A percentile compares a stretch with the other conserved stretches of the same genome.
These are phyloP conservation scores for Ailuropoda melanoleuca DNA, from an alignment of 2,113 vertebrate genomes.

Conservation along the genomic window DNA sequence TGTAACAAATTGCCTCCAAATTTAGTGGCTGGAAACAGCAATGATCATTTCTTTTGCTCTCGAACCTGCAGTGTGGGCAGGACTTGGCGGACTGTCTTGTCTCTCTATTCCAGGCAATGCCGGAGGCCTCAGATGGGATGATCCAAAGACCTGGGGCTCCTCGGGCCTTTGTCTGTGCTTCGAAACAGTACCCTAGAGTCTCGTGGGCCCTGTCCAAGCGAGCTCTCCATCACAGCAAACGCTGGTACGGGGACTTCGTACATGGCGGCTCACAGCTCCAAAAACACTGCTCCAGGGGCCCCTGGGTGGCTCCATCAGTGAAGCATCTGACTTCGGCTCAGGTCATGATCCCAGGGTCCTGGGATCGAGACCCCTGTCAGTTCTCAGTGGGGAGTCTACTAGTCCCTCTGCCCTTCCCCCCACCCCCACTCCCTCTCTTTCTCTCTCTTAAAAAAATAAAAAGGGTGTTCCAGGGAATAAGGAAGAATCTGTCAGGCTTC, in stretches of 20 bases:
- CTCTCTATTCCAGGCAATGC: neutral
- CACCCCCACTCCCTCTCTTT: accelerated
- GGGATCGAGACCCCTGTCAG: too few relatives aligned
- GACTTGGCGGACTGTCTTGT: neutral
- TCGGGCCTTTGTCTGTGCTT: neutral
- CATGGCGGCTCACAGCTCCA: neutral
- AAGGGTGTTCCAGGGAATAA: neutral
- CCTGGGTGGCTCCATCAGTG: neutral
- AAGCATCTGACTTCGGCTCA: neutral
- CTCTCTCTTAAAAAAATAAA: neutral
- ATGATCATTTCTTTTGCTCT: neutral
- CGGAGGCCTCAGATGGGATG: neutral
- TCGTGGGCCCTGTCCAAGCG: neutral
- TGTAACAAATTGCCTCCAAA: conserved; percentile 2
- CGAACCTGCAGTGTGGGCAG: neutral
- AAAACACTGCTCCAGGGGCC: neutral
- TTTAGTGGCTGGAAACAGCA: neutral
- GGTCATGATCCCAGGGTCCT: too few relatives aligned
- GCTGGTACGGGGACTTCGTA: neutral
- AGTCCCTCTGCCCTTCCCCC: too few relatives aligned
- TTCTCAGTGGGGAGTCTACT: too few relatives aligned
- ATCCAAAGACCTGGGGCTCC: neutral
- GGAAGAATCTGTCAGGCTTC: neutral
- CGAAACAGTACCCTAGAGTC: neutral
- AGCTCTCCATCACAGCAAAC: neutral